Conservation (phyloP, 2,797 vertebrate species). For the Pempheris klunzingeri region DNA sequence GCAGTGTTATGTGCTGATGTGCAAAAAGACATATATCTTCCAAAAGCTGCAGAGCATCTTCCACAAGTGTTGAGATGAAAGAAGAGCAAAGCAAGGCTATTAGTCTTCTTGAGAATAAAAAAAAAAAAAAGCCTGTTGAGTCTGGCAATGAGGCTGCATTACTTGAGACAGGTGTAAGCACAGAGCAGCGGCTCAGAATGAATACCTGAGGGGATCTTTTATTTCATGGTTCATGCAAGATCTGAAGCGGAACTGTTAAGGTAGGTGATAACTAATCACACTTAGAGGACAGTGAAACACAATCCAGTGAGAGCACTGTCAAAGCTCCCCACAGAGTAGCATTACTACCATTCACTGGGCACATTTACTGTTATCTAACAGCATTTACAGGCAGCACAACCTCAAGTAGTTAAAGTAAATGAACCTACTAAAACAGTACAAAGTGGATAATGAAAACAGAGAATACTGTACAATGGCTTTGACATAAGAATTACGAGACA, state of each 20-base stretch:
- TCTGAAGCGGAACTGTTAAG: conserved; percentile 42
- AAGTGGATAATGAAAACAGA: not conserved
- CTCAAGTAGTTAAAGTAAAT: not conserved
- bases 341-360: conserved; percentile 37
- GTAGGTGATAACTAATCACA: conserved; percentile 63
- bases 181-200: conserved; percentile 26
- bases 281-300: conserved; percentile 64
- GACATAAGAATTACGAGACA: not conserved
- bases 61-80: not conserved
- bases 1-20: not conserved
- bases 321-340: conserved; percentile 28
- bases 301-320: conserved; percentile 42
- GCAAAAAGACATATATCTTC: not conserved
- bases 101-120: not conserved
- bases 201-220: conserved; percentile 13
- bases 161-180: conserved; percentile 14
- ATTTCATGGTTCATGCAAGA: conserved; percentile 49
- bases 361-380: conserved; percentile 24
- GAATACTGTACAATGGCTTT: not conserved
- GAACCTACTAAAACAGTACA: not conserved
- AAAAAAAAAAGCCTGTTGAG: not conserved
- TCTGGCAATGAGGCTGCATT: conserved; percentile 4
- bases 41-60: not conserved
- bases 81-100: not conserved
- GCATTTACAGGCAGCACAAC: conserved; percentile 9